A percentile compares a stretch with the other conserved stretches of the same genome.
Evolutionary conservation across 2,113 vertebrate genomes (phyloP).

Genomic region (Galemys pyrenaicus): DNA sequence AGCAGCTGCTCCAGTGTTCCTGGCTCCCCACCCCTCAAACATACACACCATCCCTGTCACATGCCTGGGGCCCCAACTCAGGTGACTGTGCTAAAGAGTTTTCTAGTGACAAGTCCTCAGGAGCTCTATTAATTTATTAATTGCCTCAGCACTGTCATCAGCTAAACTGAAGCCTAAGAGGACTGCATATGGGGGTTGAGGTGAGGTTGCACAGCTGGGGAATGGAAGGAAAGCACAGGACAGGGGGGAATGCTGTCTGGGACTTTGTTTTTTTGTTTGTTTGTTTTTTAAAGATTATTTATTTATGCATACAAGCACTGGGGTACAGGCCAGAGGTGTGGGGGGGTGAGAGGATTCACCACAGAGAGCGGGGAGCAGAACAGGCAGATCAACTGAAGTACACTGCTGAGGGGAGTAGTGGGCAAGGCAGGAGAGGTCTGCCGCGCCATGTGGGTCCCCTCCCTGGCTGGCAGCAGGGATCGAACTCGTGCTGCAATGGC

Average conservation of each 20-base stretch:
- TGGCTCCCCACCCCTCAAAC: conserved; percentile 59
- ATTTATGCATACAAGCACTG: no score
- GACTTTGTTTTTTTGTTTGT: no score
- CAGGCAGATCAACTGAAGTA: no score
- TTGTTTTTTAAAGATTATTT: no score
- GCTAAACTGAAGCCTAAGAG: background rate
- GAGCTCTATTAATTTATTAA: background rate
- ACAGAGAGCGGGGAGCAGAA: no score
- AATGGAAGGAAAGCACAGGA: background rate
- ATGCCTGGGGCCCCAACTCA: background rate
- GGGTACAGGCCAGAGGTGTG: no score
- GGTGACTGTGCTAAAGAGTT: conserved; percentile 36
- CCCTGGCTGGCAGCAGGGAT: no score
- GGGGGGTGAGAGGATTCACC: no score
- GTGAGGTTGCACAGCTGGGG: background rate
- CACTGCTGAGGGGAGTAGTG: no score
- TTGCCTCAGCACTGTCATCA: background rate
- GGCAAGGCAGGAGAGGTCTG: no score
- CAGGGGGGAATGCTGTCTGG: background rate
- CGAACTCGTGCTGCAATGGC: no score
- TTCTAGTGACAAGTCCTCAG: conserved; percentile 14
- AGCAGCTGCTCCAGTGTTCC: conserved; percentile 78
- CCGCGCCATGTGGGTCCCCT: no score
- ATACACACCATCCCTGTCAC: conserved; percentile 8
- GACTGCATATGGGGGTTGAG: background rate